Evolutionary conservation across 2,797 vertebrate genomes (phyloP), one percentile per base, ranked within the genome.

Genomic region (Acanthopagrus latus): DNA sequence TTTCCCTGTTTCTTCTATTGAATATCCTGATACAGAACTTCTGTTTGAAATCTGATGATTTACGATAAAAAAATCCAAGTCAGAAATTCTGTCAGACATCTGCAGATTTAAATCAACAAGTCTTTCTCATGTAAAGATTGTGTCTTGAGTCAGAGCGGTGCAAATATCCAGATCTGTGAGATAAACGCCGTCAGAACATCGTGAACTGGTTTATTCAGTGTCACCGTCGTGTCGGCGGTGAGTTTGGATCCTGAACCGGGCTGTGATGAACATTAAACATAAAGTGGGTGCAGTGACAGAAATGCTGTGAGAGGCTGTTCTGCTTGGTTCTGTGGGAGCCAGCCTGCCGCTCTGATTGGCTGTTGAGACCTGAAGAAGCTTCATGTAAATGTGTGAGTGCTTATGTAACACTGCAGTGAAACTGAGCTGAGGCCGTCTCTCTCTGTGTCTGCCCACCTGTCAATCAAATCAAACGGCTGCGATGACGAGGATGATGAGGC

Each of bases 371-470:
- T n/a, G 57, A 55, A 2, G 11, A 25, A 25, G 25, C 23, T 27
- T 76, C 64, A 48, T 57, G 62, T 70, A 43, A 51, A 58, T 48
- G 67, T 50, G 43, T 43, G 43, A 41, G 38, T 70, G 64, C 8
- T 76, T 78, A 82, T 74, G 75, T 78, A 82, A 78, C 75, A 82
- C 80, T 82, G 80, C 75, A 64, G 74, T 56, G 75, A 82, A 81
- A 76, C 51, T 3, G 48, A 50, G 48, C 73, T 25, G 55, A 11
- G 29, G 5, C 29, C 29, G 6, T 33, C 54, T 23, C 7, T 47
- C 20, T 33, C 21, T 54, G 63, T 27, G 54, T 51, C 48, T 54
- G 47, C 4, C 38, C 21, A 56, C 41, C 51, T 46, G 52, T 56
- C 52, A 60, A 33, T 68, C 48, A 55, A 27, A 43, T 48, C 12